phyloP scores from a whole-genome alignment of 2,797 vertebrate species.

The Borostomias antarcticus region DNA sequence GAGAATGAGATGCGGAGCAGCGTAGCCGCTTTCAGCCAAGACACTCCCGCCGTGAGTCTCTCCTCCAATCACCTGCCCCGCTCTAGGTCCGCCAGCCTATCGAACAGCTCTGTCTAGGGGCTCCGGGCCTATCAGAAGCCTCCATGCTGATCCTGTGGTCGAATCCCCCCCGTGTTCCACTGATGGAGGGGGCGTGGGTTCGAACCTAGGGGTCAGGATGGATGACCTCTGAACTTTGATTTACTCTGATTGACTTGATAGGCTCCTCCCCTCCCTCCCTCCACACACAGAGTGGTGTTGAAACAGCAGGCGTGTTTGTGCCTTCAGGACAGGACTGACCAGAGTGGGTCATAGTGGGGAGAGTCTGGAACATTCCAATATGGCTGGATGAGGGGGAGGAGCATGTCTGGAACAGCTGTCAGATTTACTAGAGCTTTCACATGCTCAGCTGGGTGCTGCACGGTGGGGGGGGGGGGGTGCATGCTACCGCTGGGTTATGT shows the following conservation, averaged over 20 bases:
- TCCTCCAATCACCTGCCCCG: conserved; percentile 66
- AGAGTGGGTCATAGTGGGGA: no score
- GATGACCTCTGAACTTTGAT: conserved; percentile 57
- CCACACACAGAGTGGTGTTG: not conserved
- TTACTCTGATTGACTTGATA: conserved; percentile 49
- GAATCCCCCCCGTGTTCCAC: conserved; percentile 20
- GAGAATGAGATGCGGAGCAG: conserved; percentile 97
- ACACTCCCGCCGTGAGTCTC: conserved; percentile 88
- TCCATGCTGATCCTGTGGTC: conserved; percentile 58
- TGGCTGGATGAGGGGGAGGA: no score
- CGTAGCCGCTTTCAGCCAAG: conserved; percentile 87
- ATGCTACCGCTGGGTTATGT: not conserved
- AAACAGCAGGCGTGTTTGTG: no score
- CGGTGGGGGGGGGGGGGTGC: not conserved
- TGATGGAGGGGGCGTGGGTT: conserved; percentile 12
- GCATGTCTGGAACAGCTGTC: not conserved
- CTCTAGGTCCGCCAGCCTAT: conserved; percentile 43
- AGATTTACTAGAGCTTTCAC: not conserved
- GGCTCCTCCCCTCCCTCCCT: not conserved
- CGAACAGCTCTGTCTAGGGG: conserved; percentile 9
- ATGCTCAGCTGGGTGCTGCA: not conserved
- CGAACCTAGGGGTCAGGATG: conserved; percentile 43
- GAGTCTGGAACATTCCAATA: no score
- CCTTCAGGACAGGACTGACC: no score
- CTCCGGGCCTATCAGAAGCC: conserved; percentile 51